A percentile compares a stretch with the other conserved stretches of the same genome.
phyloP scores from a whole-genome alignment of 2,888 invertebrate genomes.

The Drosophila gaucha region DNA sequence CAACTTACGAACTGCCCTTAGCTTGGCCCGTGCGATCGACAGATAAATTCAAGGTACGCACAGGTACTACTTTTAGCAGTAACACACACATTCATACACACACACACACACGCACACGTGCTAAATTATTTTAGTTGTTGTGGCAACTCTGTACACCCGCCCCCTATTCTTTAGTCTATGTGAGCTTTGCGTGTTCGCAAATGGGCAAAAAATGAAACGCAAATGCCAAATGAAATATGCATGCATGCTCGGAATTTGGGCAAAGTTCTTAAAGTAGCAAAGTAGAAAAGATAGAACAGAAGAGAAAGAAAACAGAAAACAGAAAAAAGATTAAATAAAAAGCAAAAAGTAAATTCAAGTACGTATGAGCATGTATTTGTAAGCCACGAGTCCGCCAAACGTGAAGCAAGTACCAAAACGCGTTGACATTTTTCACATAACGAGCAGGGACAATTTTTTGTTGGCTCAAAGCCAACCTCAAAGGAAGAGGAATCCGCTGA shows the following conservation, averaged over 20 bases:
- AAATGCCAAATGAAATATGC: slow-evolving; percentile 63
- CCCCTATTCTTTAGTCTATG: slow-evolving; percentile 7
- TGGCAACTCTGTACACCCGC: slow-evolving; percentile 10
- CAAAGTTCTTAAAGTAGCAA: slow-evolving; percentile 56
- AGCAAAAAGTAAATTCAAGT: slow-evolving; percentile 17
- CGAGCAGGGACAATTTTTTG: slow-evolving; percentile 41
- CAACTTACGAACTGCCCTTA: slow-evolving; percentile 9
- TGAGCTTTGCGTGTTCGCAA: slow-evolving; percentile 53
- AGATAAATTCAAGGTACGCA: slow-evolving; percentile 25
- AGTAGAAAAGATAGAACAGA: slow-evolving; percentile 32
- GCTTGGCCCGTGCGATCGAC: slow-evolving; percentile 53
- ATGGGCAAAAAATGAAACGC: slow-evolving; percentile 44
- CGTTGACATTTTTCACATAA: slow-evolving; percentile 48
- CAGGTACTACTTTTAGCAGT: slow-evolving; percentile 15
- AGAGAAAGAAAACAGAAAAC: slow-evolving; percentile 11
- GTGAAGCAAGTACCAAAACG: slow-evolving; percentile 27
- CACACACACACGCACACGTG: slow-evolving; percentile 17
- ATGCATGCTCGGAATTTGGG: slow-evolving; percentile 64
- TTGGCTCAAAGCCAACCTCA: slow-evolving; percentile 21
- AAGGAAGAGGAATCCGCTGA: slow-evolving; percentile 10
- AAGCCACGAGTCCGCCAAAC: slow-evolving; percentile 12
- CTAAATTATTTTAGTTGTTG: slow-evolving; percentile 31
- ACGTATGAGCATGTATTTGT: slow-evolving; percentile 9
- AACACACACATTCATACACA: slow-evolving; percentile 9
- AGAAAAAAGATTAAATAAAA: slow-evolving; percentile 1